phyloP scores from a whole-genome alignment of 2,113 vertebrate species.

The Henicopernis longicauda region DNA sequence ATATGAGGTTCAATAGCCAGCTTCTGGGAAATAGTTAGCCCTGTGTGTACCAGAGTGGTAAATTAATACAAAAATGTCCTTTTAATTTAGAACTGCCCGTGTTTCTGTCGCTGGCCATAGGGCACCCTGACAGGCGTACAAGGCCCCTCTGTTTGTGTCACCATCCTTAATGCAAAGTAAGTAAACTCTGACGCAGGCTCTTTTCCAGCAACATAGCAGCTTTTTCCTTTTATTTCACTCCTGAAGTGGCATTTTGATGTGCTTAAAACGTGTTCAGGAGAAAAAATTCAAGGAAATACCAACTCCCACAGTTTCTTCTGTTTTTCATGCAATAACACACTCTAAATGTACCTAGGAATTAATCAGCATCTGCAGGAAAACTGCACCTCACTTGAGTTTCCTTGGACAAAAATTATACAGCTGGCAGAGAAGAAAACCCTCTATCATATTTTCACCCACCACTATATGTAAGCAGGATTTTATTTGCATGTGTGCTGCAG shows the following conservation, averaged over 20 bases:
- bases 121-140: background rate
- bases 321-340: background rate
- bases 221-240: background rate
- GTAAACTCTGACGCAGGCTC: constrained; percentile 6
- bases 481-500: background rate
- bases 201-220: background rate
- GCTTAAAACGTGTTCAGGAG: background rate
- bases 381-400: background rate
- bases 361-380: background rate
- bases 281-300: background rate
- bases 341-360: background rate
- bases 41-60: constrained; percentile 14
- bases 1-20: background rate
- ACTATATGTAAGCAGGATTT: background rate
- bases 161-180: constrained; percentile 5
- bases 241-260: background rate
- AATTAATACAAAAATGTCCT: constrained; percentile 54
- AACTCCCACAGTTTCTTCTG: background rate
- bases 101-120: background rate
- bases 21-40: constrained; percentile 49
- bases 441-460: background rate
- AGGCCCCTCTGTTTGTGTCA: constrained; percentile 43
- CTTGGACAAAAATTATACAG: background rate
- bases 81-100: background rate
- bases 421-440: background rate